Conservation (phyloP, 2,797 vertebrate species). For the Protonibea diacanthus region DNA sequence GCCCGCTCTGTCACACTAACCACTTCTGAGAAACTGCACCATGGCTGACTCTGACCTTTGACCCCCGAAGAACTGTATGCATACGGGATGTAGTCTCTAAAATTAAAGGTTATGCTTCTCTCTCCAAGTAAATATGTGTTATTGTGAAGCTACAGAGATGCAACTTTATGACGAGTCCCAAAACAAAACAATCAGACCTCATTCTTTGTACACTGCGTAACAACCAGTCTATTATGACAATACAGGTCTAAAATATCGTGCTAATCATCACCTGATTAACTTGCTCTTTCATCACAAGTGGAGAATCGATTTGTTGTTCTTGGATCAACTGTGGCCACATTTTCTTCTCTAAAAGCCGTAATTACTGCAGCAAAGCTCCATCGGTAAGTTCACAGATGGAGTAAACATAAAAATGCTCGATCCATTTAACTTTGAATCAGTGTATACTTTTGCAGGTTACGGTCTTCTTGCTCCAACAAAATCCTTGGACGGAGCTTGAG, state of each 20-base stretch:
- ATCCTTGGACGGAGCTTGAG: neutral
- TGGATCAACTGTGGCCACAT: neutral
- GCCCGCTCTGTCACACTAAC: neutral
- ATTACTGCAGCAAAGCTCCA: neutral
- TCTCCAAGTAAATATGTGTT: neutral
- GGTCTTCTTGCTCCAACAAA: neutral
- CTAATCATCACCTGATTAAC: conserved; percentile 11
- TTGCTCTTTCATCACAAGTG: neutral
- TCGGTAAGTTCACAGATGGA: neutral
- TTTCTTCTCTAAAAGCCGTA: neutral
- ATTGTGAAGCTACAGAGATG: neutral
- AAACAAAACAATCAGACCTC: neutral
- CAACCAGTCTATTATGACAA: neutral
- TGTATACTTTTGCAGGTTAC: neutral
- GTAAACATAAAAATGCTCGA: neutral
- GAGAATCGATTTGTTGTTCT: conserved; percentile 1
- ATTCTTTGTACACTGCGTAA: neutral
- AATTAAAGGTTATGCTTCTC: neutral
- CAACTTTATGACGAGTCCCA: neutral
- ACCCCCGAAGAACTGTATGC: neutral
- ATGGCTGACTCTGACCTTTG: conserved; percentile 13
- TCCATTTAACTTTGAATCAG: neutral
- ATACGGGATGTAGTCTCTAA: neutral
- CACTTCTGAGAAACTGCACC: neutral
- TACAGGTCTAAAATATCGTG: neutral